A percentile compares a stretch with the other conserved stretches of the same genome.
Evolutionary conservation across 1,140 invertebrate species (phyloP).

Genomic region (Agrypnia vestita): DNA sequence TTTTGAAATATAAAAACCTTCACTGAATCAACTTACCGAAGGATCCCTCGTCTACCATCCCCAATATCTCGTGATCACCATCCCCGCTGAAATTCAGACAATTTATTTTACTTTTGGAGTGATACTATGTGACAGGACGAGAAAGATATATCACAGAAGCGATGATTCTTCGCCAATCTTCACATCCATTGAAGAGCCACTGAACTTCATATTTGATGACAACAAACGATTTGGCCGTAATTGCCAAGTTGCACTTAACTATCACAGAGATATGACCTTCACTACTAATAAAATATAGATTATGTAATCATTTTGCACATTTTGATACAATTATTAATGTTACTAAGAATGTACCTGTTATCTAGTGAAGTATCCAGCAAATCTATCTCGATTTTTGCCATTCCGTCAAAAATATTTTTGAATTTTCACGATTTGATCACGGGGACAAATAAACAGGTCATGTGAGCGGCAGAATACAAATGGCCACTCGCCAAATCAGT

Average conservation of each 20-base stretch:
- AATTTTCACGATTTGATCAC: constrained; percentile 72
- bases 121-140: neutral
- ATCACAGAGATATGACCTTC: constrained; percentile 50
- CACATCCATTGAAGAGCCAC: constrained; percentile 5
- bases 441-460: constrained; percentile 73
- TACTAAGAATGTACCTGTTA: constrained; percentile 66
- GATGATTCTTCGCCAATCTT: neutral
- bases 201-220: constrained; percentile 47
- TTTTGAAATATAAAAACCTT: no score
- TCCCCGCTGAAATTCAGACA: constrained; percentile 69
- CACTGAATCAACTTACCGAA: constrained; percentile 64
- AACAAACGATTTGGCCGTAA: constrained; percentile 53
- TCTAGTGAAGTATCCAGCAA: constrained; percentile 70
- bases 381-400: constrained; percentile 69
- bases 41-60: constrained; percentile 69
- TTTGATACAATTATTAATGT: constrained; percentile 34
- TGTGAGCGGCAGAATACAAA: constrained; percentile 65
- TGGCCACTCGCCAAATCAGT: constrained; percentile 46
- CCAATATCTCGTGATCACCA: constrained; percentile 66
- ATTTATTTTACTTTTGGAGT: constrained; percentile 24
- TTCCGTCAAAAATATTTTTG: constrained; percentile 71
- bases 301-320: constrained; percentile 65
- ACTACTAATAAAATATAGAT: constrained; percentile 57
- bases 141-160: neutral
- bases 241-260: constrained; percentile 47